phyloP scores from a whole-genome alignment of 2,888 invertebrate genomes.

The Macrophya annulata region DNA sequence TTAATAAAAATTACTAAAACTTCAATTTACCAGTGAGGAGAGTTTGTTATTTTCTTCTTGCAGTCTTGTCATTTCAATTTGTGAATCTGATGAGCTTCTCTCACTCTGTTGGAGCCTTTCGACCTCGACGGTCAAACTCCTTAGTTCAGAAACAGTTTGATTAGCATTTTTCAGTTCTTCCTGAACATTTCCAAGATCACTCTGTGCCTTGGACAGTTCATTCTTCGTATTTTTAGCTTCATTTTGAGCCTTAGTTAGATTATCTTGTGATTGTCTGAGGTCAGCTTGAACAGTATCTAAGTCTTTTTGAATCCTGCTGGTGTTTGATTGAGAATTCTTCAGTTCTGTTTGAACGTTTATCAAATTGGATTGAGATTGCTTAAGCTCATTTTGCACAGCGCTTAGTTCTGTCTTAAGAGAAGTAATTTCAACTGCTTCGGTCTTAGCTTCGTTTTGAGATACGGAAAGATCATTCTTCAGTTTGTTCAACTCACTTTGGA shows the following conservation, averaged over 20 bases:
- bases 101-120: constrained; percentile 66
- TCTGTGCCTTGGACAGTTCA: constrained; percentile 65
- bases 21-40: constrained; percentile 76
- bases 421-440: constrained; percentile 69
- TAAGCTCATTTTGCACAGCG: constrained; percentile 69
- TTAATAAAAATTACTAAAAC: constrained; percentile 49
- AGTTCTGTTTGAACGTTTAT: constrained; percentile 74
- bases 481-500: constrained; percentile 70
- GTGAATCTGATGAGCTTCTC: constrained; percentile 64
- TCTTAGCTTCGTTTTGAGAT: constrained; percentile 68
- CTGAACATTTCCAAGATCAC: constrained; percentile 66
- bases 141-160: constrained; percentile 62
- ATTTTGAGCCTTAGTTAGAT: constrained; percentile 64
- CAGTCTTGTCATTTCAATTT: constrained; percentile 77
- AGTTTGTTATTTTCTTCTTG: constrained; percentile 82
- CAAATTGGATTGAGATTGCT: constrained; percentile 67
- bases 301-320: constrained; percentile 66
- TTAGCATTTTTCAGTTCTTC: constrained; percentile 61
- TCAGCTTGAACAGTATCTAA: constrained; percentile 63
- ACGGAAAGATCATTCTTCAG: constrained; percentile 69
- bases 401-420: constrained; percentile 63
- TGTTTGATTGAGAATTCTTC: constrained; percentile 76
- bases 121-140: constrained; percentile 64
- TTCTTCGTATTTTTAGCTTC: constrained; percentile 64
- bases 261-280: constrained; percentile 65